Evolutionary conservation across 2,113 vertebrate genomes (phyloP).

Genomic region (Xyliphius kryptos): DNA sequence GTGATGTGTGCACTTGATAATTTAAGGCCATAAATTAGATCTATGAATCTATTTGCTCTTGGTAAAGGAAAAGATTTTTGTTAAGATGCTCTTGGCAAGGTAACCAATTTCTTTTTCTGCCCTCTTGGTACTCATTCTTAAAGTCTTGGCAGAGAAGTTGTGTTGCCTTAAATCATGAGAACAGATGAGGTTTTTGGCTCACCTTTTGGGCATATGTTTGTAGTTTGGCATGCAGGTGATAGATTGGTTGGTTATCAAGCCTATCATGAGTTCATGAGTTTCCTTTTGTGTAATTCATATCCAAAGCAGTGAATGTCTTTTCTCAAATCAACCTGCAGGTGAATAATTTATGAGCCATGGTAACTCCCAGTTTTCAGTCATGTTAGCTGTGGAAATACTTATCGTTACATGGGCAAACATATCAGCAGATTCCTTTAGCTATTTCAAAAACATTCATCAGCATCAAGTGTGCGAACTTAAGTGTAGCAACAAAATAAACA

Average conservation of each 20-base stretch:
- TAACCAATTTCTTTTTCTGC: conserved; percentile 2
- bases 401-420: too few species aligned
- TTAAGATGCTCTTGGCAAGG: conserved; percentile 31
- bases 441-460: too few species aligned
- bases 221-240: conserved; percentile 4
- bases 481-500: too few species aligned
- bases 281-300: background rate
- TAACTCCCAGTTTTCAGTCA: background rate
- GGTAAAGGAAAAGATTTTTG: conserved; percentile 23
- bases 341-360: background rate
- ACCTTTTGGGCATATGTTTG: background rate
- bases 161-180: background rate
- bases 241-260: background rate
- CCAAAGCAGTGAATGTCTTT: background rate
- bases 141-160: background rate
- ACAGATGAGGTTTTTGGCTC: background rate
- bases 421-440: too few species aligned
- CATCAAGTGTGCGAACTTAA: too few species aligned
- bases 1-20: conserved; percentile 16
- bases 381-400: too few species aligned
- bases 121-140: conserved; percentile 10
- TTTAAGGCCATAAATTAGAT: conserved; percentile 33
- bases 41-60: conserved; percentile 25
- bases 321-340: background rate
- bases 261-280: background rate